Percentiles rank a stretch among this genome's conserved stretches.
phyloP scores from a whole-genome alignment of 2,113 vertebrate species.

The Melanotaenia duboulayi region DNA sequence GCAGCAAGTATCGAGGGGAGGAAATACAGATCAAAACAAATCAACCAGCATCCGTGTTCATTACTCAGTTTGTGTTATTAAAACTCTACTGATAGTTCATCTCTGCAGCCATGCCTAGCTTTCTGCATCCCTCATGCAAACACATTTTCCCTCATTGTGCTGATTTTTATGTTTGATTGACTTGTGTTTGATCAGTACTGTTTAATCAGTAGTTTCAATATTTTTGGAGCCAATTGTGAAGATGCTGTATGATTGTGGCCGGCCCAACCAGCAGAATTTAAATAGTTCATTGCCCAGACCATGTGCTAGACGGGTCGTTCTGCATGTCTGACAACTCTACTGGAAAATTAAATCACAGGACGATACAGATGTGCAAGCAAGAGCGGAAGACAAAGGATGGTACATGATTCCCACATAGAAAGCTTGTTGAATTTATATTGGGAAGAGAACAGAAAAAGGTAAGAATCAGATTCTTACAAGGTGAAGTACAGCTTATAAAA shows the following conservation, averaged over 20 bases:
- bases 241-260: slow-evolving; percentile 45
- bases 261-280: slow-evolving; percentile 37
- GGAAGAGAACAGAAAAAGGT: slow-evolving; percentile 22
- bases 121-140: background rate
- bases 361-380: slow-evolving; percentile 13
- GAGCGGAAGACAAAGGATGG: slow-evolving; percentile 41
- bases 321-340: slow-evolving; percentile 42
- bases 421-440: slow-evolving; percentile 35
- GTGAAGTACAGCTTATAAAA: slow-evolving; percentile 43
- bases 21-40: background rate
- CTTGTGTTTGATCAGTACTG: slow-evolving; percentile 59
- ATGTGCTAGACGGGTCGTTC: slow-evolving; percentile 38
- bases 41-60: background rate
- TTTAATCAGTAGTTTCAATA: slow-evolving; percentile 70
- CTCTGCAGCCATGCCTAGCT: background rate
- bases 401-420: slow-evolving; percentile 38
- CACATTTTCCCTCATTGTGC: slow-evolving; percentile 9
- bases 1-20: background rate
- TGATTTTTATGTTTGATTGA: slow-evolving; percentile 39
- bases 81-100: slow-evolving; percentile 7
- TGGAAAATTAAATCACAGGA: slow-evolving; percentile 59
- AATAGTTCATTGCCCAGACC: slow-evolving; percentile 32
- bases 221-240: slow-evolving; percentile 55
- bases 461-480: slow-evolving; percentile 47
- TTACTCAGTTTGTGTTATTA: slow-evolving; percentile 7